Evolutionary conservation across 2,797 vertebrate genomes (phyloP).

Genomic region (Gambusia yucatana): DNA sequence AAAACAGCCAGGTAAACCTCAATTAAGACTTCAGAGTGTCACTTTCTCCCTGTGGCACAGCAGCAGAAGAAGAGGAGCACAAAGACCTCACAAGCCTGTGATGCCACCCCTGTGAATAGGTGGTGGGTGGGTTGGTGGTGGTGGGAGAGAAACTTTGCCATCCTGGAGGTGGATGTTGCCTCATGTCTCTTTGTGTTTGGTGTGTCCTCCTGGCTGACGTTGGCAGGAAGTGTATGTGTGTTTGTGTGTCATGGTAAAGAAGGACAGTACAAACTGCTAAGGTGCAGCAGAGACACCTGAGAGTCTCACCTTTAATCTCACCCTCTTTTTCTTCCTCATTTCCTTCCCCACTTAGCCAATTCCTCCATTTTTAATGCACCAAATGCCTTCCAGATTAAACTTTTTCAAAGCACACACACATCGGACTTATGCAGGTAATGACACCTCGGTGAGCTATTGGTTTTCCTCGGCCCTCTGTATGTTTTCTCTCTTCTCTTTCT

Average conservation of each 20-base stretch:
- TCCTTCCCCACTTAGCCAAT: constrained; percentile 54
- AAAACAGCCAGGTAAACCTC: constrained; percentile 76
- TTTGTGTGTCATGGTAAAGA: constrained; percentile 51
- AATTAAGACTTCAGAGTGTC: constrained; percentile 83
- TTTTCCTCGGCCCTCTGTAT: constrained; percentile 75
- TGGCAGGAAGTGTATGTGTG: constrained; percentile 14
- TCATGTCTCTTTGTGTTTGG: constrained; percentile 80
- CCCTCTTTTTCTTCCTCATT: constrained; percentile 20
- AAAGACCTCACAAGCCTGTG: constrained; percentile 72
- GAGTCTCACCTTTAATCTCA: constrained; percentile 67
- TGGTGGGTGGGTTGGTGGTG: constrained; percentile 33
- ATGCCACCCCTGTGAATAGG: constrained; percentile 74
- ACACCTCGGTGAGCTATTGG: constrained; percentile 82
- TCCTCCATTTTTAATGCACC: constrained; percentile 59
- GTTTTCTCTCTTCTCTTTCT: constrained; percentile 48
- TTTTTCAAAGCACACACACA: constrained; percentile 41
- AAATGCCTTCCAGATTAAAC: constrained; percentile 38
- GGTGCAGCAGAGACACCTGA: constrained; percentile 49
- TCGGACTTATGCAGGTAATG: constrained; percentile 79
- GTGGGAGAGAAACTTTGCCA: constrained; percentile 73
- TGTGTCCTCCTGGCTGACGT: constrained; percentile 67
- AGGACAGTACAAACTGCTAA: constrained; percentile 62
- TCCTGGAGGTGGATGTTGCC: constrained; percentile 83
- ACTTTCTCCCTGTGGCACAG: constrained; percentile 65
- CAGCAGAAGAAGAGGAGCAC: constrained; percentile 66